phyloP scores from a whole-genome alignment of 2,888 invertebrate genomes.

The Campopleginae sp. region DNA sequence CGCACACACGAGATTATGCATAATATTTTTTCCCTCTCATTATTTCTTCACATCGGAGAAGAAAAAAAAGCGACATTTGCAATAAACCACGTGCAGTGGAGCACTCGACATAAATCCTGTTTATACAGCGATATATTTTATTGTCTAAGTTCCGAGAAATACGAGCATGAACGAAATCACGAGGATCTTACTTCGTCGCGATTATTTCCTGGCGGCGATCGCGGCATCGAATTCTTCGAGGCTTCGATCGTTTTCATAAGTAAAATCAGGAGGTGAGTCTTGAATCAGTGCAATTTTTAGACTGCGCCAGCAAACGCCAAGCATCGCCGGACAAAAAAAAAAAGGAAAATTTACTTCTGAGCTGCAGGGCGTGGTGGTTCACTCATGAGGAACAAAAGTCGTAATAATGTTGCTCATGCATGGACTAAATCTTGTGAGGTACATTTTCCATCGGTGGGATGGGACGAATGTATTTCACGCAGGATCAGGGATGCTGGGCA shows the following conservation, averaged over 20 bases:
- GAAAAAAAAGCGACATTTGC: constrained; percentile 17
- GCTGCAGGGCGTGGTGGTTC: constrained; percentile 21
- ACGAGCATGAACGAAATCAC: constrained; percentile 46
- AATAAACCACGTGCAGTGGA: not conserved
- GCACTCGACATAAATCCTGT: constrained; percentile 36
- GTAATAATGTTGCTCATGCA: not conserved
- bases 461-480: constrained; percentile 2
- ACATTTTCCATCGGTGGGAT: not conserved
- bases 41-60: constrained; percentile 25
- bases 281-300: constrained; percentile 15
- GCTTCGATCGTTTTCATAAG: constrained; percentile 64
- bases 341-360: constrained; percentile 53
- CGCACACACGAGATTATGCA: not conserved
- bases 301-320: not conserved
- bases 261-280: constrained; percentile 8
- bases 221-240: constrained; percentile 23
- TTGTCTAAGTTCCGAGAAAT: constrained; percentile 58
- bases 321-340: not conserved
- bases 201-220: constrained; percentile 10
- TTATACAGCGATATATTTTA: constrained; percentile 57
- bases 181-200: constrained; percentile 14
- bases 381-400: constrained; percentile 1
- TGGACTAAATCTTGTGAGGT: not conserved
- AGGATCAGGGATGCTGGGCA: constrained; percentile 11
- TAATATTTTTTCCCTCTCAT: constrained; percentile 37